Conservation (phyloP, 2,113 vertebrate genomes). For the Salvelinus sp. region DNA sequence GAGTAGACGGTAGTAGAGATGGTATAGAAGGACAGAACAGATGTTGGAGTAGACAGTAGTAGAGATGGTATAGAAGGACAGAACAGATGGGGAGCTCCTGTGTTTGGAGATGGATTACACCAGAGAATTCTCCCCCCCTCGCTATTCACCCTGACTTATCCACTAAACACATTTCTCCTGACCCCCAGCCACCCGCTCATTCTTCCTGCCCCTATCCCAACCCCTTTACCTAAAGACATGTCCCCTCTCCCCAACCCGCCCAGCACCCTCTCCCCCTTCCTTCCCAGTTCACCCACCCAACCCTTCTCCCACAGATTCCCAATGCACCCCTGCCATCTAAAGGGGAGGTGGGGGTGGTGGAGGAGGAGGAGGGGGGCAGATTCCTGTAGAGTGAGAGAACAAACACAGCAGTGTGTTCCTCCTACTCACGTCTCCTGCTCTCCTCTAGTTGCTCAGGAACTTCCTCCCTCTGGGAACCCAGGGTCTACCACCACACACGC, state of each 20-base stretch:
- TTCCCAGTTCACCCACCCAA: not conserved
- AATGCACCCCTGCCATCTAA: not conserved
- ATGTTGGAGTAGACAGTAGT: no score
- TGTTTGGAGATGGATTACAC: no score
- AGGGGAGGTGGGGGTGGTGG: no score
- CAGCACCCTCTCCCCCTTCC: not conserved
- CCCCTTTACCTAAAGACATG: not conserved
- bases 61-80: no score
- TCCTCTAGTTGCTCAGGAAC: constrained; percentile 34
- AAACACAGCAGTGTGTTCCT: constrained; percentile 25
- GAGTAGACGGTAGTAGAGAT: no score
- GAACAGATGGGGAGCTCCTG: no score
- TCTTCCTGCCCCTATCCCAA: not conserved
- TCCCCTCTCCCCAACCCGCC: not conserved
- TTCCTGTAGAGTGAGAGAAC: constrained; percentile 22
- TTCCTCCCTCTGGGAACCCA: constrained; percentile 23
- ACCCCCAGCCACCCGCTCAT: no score
- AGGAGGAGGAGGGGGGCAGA: not conserved
- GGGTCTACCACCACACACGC: not conserved
- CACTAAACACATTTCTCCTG: not conserved
- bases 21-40: no score
- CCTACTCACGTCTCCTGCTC: constrained; percentile 14
- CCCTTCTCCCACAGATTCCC: not conserved
- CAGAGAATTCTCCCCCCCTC: no score
- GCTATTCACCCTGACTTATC: not conserved